Evolutionary conservation across 2,113 vertebrate species (phyloP).

Genomic region (Dermatemys mawii): DNA sequence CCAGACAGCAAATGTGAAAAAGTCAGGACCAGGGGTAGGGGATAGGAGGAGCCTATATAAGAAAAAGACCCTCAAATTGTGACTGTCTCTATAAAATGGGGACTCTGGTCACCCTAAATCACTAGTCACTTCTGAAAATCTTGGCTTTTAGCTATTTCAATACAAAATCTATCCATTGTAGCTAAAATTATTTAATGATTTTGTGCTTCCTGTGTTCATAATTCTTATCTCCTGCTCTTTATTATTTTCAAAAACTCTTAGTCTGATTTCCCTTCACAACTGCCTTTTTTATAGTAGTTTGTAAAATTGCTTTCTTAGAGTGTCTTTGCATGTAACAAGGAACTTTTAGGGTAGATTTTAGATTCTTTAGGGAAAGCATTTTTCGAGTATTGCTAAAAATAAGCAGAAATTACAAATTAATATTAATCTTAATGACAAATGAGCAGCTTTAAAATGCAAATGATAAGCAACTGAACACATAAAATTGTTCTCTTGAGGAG

Average conservation of each 20-base stretch:
- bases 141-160: neutral
- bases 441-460: neutral
- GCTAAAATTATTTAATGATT: neutral
- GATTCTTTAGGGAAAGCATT: neutral
- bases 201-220: neutral
- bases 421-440: neutral
- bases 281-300: neutral
- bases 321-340: neutral
- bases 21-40: too few relatives aligned
- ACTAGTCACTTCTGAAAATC: neutral
- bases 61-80: too few relatives aligned
- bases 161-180: neutral
- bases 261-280: neutral
- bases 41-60: too few relatives aligned
- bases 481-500: neutral
- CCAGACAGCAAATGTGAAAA: too few relatives aligned
- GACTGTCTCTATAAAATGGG: too few relatives aligned
- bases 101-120: rapidly evolving
- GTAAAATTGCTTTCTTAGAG: neutral
- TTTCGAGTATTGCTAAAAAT: neutral
- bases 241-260: neutral
- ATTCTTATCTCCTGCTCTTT: neutral
- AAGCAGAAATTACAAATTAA: neutral
- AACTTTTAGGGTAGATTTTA: neutral
- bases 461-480: neutral